These are phyloP conservation scores for Sebastes schlegelii DNA, from an alignment of 2,113 vertebrate genomes.

Conservation along the genomic window DNA sequence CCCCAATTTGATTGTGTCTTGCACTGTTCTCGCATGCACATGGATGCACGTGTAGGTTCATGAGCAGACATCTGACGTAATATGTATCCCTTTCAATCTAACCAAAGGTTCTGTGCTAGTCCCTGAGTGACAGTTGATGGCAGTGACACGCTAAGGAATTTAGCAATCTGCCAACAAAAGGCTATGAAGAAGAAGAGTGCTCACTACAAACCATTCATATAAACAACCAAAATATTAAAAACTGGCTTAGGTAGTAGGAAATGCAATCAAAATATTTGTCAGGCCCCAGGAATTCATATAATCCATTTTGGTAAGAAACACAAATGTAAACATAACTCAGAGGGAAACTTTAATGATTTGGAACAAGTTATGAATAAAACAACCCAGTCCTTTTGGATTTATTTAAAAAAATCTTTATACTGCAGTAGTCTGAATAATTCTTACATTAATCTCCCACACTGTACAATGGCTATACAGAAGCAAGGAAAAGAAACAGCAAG, in stretches of 20 bases:
- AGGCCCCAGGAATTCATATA: background rate
- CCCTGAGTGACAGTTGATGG: background rate
- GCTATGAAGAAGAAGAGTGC: background rate
- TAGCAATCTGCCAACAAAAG: background rate
- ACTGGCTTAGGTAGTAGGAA: background rate
- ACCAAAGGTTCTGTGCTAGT: background rate
- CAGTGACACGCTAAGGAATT: background rate
- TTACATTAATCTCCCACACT: background rate
- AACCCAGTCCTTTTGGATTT: background rate
- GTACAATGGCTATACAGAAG: background rate
- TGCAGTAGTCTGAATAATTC: background rate
- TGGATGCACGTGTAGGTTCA: background rate
- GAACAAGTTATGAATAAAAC: background rate
- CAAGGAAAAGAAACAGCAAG: background rate
- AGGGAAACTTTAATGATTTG: background rate
- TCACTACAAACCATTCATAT: background rate
- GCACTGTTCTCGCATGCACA: too few relatives aligned
- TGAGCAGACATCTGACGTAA: background rate
- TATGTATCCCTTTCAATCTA: background rate
- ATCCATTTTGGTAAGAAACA: background rate
- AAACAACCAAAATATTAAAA: background rate
- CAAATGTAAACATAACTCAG: background rate
- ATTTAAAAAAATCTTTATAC: background rate
- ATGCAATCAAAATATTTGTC: background rate
- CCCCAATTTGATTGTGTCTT: too few relatives aligned